These are phyloP conservation scores for Agelas oroides DNA, from an alignment of 37 sponge, comb jelly and placozoan genomes.

Conservation along the genomic window DNA sequence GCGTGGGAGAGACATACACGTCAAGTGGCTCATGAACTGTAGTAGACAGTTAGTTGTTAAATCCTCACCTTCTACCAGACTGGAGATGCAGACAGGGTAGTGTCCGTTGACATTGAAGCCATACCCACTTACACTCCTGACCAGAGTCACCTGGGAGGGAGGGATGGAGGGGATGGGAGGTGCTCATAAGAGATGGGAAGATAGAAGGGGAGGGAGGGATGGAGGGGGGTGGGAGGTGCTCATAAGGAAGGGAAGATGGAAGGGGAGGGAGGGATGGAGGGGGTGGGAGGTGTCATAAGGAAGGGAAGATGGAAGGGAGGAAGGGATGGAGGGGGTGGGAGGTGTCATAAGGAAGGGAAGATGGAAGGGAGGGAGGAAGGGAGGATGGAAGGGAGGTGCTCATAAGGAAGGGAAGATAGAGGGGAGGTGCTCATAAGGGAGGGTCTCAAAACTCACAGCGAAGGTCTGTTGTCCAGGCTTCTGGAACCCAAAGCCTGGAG, in stretches of 20 bases:
- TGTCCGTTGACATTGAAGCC: conserved; percentile 67
- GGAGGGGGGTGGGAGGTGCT: not conserved
- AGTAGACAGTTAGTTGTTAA: too few relatives aligned
- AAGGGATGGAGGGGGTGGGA: too few relatives aligned
- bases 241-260: not conserved
- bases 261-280: too few relatives aligned
- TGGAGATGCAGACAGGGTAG: conserved; percentile 64
- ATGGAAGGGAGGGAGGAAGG: not conserved
- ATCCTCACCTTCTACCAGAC: conserved; percentile 49
- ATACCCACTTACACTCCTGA: conserved; percentile 56
- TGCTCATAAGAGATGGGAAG: too few relatives aligned
- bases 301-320: too few relatives aligned
- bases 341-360: not conserved
- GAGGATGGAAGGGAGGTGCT: not conserved
- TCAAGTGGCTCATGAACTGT: too few relatives aligned
- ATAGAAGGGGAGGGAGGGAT: not conserved
- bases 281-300: too few relatives aligned
- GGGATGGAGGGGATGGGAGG: not conserved
- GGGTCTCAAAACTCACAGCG: conserved; percentile 31
- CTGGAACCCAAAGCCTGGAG: not conserved
- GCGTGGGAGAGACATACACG: too few relatives aligned
- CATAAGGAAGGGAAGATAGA: too few relatives aligned
- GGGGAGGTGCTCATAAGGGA: too few relatives aligned
- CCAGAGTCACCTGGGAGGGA: conserved; percentile 51
- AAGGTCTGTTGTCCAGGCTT: conserved; percentile 11